These are phyloP conservation scores for Sparidentex hasta DNA, from an alignment of 2,797 vertebrate species.

Conservation along the genomic window DNA sequence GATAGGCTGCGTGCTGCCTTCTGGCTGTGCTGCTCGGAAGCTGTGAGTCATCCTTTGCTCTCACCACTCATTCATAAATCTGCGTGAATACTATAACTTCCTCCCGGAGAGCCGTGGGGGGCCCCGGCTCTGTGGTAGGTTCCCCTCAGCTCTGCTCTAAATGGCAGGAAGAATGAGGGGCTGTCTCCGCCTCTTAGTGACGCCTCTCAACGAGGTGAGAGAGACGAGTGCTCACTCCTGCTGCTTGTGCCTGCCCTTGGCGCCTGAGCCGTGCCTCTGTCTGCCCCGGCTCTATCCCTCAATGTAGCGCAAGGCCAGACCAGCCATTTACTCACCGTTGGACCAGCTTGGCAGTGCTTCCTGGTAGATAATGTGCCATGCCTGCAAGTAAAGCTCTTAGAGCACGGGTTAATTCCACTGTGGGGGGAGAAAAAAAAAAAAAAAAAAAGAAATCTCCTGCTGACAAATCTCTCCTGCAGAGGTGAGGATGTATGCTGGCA, in stretches of 20 bases:
- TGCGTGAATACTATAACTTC: slow-evolving; percentile 83
- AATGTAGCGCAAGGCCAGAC: slow-evolving; percentile 43
- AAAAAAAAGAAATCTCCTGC: slow-evolving; percentile 66
- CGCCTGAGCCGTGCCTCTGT: slow-evolving; percentile 46
- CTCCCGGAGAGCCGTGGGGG: slow-evolving; percentile 53
- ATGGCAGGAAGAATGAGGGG: slow-evolving; percentile 74
- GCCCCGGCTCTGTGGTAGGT: slow-evolving; percentile 66
- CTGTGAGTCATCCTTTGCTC: slow-evolving; percentile 83
- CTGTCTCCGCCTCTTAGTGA: slow-evolving; percentile 60
- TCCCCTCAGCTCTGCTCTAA: slow-evolving; percentile 59
- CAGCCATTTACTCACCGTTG: slow-evolving; percentile 61
- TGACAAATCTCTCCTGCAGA: slow-evolving; percentile 76
- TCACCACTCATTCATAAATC: slow-evolving; percentile 85
- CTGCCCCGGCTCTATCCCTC: slow-evolving; percentile 40
- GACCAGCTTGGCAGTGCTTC: slow-evolving; percentile 67
- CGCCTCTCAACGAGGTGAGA: slow-evolving; percentile 60
- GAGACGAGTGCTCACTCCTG: slow-evolving; percentile 39
- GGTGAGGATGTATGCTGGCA: slow-evolving; percentile 69
- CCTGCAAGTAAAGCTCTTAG: slow-evolving; percentile 69
- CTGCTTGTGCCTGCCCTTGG: slow-evolving; percentile 47
- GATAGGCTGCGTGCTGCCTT: slow-evolving; percentile 77
- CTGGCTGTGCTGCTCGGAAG: slow-evolving; percentile 75
- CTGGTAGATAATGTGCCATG: slow-evolving; percentile 75
- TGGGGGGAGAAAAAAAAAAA: not conserved
- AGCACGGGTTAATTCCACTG: slow-evolving; percentile 75